phyloP scores from a whole-genome alignment of 2,888 invertebrate species.

The Scaptomyza caliginosa region DNA sequence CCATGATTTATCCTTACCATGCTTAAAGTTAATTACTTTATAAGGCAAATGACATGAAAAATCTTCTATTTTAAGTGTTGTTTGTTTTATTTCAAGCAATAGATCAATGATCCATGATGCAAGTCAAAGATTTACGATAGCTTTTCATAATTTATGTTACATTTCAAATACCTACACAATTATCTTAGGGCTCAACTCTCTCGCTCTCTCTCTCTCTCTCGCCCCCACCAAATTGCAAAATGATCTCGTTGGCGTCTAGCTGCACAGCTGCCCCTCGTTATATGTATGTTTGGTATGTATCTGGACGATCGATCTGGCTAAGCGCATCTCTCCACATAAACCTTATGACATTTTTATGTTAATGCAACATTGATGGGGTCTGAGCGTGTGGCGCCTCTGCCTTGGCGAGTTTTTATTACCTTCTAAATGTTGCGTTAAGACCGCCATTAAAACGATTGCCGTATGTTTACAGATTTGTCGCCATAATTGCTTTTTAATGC shows the following conservation, averaged over 20 bases:
- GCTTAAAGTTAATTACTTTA: no score
- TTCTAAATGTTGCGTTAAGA: conserved; percentile 79
- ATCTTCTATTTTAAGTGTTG: conserved; percentile 25
- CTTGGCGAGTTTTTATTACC: conserved; percentile 72
- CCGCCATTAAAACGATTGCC: conserved; percentile 78
- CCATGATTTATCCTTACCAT: background rate
- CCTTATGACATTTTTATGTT: conserved; percentile 81
- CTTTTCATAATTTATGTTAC: conserved; percentile 59
- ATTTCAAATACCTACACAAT: conserved; percentile 28
- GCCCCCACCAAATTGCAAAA: conserved; percentile 59
- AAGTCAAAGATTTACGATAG: conserved; percentile 59
- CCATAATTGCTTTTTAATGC: conserved; percentile 82
- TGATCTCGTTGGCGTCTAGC: conserved; percentile 32
- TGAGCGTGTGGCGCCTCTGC: conserved; percentile 33
- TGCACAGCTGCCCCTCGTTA: conserved; percentile 23
- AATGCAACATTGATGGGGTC: conserved; percentile 63
- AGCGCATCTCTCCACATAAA: conserved; percentile 66
- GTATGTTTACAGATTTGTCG: conserved; percentile 82
- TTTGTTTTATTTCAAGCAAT: conserved; percentile 16
- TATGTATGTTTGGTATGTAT: conserved; percentile 31
- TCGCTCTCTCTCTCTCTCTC: background rate
- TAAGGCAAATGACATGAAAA: no score
- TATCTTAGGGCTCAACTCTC: background rate
- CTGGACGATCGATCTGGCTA: conserved; percentile 63
- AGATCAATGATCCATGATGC: conserved; percentile 45